phyloP scores from a whole-genome alignment of 2,888 invertebrate genomes.

The Eremobia ochroleuca region DNA sequence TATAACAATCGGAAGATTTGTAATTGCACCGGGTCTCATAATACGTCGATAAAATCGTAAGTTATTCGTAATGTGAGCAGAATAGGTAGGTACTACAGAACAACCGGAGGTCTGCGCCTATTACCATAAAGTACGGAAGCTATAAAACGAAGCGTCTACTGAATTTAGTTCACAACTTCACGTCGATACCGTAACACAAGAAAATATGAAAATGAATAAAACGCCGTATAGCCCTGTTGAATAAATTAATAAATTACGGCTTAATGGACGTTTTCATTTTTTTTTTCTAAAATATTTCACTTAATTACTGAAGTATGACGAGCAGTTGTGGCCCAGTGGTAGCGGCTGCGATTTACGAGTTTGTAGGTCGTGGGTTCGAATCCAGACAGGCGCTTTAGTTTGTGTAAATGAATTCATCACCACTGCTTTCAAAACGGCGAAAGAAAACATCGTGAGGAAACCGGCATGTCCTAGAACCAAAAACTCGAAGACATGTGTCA shows the following conservation, averaged over 20 bases:
- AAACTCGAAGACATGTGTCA: too few species aligned
- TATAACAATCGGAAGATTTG: slow-evolving; percentile 37
- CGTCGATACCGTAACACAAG: slow-evolving; percentile 74
- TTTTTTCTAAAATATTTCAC: slow-evolving; percentile 58
- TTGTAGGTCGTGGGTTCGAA: too few species aligned
- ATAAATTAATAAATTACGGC: slow-evolving; percentile 69
- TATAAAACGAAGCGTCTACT: slow-evolving; percentile 79
- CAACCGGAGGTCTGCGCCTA: slow-evolving; percentile 70
- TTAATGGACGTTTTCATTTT: slow-evolving; percentile 53
- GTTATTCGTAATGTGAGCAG: slow-evolving; percentile 55
- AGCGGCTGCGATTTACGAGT: too few species aligned
- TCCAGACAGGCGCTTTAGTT: too few species aligned
- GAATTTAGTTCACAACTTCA: slow-evolving; percentile 79
- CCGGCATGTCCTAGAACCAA: too few species aligned
- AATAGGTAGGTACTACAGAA: slow-evolving; percentile 30
- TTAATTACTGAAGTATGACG: slow-evolving; percentile 60
- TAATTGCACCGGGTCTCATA: slow-evolving; percentile 51
- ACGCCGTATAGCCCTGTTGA: slow-evolving; percentile 62
- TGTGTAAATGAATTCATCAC: too few species aligned
- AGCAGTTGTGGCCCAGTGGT: too few species aligned
- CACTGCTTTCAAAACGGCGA: too few species aligned
- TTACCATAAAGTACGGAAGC: slow-evolving; percentile 87
- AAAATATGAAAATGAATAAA: slow-evolving; percentile 77
- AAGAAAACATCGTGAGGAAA: too few species aligned
- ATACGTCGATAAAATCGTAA: slow-evolving; percentile 57